phyloP scores from a whole-genome alignment of 2,888 invertebrate species.

The Agonopterix arenella region DNA sequence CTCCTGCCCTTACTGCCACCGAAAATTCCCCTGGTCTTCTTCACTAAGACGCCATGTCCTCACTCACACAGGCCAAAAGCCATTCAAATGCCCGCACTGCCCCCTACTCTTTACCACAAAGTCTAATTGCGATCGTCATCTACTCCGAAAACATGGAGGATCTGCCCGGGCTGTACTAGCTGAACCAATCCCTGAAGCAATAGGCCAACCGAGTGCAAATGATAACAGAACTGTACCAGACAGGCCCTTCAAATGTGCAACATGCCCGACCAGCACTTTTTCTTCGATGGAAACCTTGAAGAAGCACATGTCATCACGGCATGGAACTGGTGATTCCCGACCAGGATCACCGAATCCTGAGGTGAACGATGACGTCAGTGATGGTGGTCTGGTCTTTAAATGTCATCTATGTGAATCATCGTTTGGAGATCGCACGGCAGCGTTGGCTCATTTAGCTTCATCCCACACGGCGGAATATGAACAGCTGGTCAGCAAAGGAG shows the following conservation, averaged over 20 bases:
- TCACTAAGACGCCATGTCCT: conserved; percentile 95
- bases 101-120: conserved; percentile 96
- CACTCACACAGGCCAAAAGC: conserved; percentile 97
- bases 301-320: conserved; percentile 86
- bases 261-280: conserved; percentile 89
- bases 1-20: conserved; percentile 93
- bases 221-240: conserved; percentile 83
- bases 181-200: conserved; percentile 50
- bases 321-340: conserved; percentile 69
- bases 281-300: conserved; percentile 86
- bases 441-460: conserved; percentile 87
- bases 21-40: conserved; percentile 98
- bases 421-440: conserved; percentile 86
- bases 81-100: conserved; percentile 96
- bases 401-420: conserved; percentile 95
- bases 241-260: conserved; percentile 86
- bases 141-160: conserved; percentile 88
- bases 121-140: conserved; percentile 97
- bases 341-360: conserved; percentile 59
- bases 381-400: conserved; percentile 88
- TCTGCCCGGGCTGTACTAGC: conserved; percentile 63
- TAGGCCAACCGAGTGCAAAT: conserved; percentile 41
- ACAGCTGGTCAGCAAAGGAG: conserved; percentile 88
- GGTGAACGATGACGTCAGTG: conserved; percentile 36
- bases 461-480: conserved; percentile 88